Base-by-base conservation (phyloP, 2,797 vertebrate species). In the Siniperca undulata region DNA sequence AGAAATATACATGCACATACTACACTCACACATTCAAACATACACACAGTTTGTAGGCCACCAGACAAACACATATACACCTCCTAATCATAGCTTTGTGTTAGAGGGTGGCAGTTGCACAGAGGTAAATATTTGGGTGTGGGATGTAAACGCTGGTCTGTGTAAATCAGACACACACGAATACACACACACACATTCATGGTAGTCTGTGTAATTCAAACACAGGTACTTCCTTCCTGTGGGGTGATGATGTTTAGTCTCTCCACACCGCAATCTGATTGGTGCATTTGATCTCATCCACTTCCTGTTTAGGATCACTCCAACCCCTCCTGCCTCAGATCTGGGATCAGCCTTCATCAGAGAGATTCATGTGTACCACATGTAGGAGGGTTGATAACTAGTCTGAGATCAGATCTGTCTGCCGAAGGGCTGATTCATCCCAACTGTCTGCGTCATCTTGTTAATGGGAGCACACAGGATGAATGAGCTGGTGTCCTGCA, bases 231-330 rank as follows among this genome's bases (percentile, higher is more conserved):
- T 95, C 95, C 95, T 96, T 96, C 95, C 95, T 96, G 94, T 92
- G 91, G 90, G 93, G 92, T 92, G 94, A 96, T 94, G 94, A 94
- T 96, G 95, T 96, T 96, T 96, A 96, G 95, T 96, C 96, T 96
- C 92, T 44, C 72, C 67, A 73, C 81, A 87, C 92, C 89, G 14
- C 92, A 93, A 92, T 90, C 92, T 91, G 91, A 95, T 93, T 93
- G 90, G 93, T 91, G 87, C 78, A 69, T 94, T 93, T 94, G 92
- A 95, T 95, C 91, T 90, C 80, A 36, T 92, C 80, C 84, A 90
- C 89, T 91, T 92, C 90, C 93, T 93, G 91, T 93, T 93, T 89
- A 78, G 84, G 40, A 78, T 70, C 59, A 53, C 80, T 42, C 34
- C 34, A 14, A 83, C 70, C 74, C 77, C 85, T 81, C 48, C 27